These are phyloP conservation scores for Chalcis sispes DNA, from an alignment of 2,888 invertebrate genomes.

Conservation along the genomic window DNA sequence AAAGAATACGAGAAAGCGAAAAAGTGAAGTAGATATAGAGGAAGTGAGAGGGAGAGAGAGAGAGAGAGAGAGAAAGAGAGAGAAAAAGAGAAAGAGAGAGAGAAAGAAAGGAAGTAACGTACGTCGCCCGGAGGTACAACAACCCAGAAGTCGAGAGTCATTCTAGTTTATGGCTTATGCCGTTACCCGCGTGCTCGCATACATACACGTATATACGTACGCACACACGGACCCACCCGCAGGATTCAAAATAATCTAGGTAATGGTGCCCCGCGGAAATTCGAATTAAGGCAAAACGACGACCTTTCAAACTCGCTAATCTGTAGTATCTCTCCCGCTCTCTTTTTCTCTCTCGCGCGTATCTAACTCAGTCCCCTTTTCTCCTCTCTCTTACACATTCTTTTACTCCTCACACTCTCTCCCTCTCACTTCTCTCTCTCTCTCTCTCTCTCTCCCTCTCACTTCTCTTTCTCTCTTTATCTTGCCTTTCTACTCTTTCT, in stretches of 20 bases:
- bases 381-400: neutral
- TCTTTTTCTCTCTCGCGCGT: too few species aligned
- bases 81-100: constrained; percentile 20
- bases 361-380: neutral
- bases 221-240: constrained; percentile 44
- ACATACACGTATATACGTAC: neutral
- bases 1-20: too few species aligned
- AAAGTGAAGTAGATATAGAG: constrained; percentile 9
- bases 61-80: neutral
- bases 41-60: neutral
- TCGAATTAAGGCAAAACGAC: constrained; percentile 69
- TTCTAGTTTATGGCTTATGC: constrained; percentile 46
- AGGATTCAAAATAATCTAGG: constrained; percentile 69
- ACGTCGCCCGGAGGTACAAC: constrained; percentile 13
- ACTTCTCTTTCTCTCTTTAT: neutral
- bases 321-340: neutral
- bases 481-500: constrained; percentile 32
- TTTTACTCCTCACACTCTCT: neutral
- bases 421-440: neutral
- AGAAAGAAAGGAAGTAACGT: constrained; percentile 14
- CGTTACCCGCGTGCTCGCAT: constrained; percentile 11
- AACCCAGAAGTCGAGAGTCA: constrained; percentile 33
- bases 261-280: constrained; percentile 67
- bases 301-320: constrained; percentile 58
- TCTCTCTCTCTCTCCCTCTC: too few species aligned